Evolutionary conservation across 2,113 vertebrate species (phyloP).

Genomic region (Tapirus terrestris): DNA sequence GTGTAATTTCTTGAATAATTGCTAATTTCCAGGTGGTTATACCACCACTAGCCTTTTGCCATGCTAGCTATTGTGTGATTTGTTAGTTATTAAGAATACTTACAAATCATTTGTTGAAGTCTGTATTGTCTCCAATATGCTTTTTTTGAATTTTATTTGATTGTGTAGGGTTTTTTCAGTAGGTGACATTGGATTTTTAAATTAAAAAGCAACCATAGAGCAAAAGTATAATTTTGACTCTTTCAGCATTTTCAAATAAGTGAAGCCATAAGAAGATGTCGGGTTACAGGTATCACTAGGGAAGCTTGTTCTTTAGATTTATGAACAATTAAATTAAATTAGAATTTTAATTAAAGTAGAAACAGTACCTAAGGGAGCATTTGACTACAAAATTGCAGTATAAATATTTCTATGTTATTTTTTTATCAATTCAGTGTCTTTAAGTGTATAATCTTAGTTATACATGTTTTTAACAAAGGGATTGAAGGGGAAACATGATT

Average conservation of each 20-base stretch:
- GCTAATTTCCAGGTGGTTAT: neutral
- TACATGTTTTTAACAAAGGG: neutral
- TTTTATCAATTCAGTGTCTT: neutral
- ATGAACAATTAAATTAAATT: too few species aligned
- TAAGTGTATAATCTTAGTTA: neutral
- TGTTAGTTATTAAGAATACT: neutral
- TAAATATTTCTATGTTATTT: slow-evolving; percentile 2
- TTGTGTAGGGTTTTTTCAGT: neutral
- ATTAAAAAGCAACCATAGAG: neutral
- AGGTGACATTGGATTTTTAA: neutral
- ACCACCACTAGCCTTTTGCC: neutral
- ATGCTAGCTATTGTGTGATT: neutral
- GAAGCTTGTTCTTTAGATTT: slow-evolving; percentile 30
- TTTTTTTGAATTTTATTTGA: neutral
- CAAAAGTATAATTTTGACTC: neutral
- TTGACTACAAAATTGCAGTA: neutral
- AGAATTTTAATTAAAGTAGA: slow-evolving; percentile 53
- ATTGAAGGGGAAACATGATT: neutral
- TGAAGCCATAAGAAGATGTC: neutral
- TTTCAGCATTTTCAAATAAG: slow-evolving; percentile 54
- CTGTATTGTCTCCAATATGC: neutral
- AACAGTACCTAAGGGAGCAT: neutral
- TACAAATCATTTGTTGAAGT: neutral
- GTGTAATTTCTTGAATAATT: slow-evolving; percentile 26
- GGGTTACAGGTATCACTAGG: neutral